Percentiles rank a stretch among this genome's conserved stretches.
Evolutionary conservation across 2,113 vertebrate genomes (phyloP).

Genomic region (Baryphthengus martii): DNA sequence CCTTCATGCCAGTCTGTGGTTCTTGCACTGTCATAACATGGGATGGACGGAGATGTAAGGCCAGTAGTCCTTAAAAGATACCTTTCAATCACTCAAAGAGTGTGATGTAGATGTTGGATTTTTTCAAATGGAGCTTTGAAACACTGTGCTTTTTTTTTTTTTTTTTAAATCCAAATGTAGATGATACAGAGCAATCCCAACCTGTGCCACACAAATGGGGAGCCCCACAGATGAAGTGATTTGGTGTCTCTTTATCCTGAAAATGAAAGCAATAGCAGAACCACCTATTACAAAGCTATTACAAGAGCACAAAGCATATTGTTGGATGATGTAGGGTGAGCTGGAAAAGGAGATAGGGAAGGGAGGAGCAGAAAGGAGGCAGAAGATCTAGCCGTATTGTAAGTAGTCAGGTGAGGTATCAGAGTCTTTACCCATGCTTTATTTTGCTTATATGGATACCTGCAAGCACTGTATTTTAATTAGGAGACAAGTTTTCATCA

Average conservation of each 20-base stretch:
- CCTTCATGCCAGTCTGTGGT: neutral
- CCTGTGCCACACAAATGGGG: neutral
- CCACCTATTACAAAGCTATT: neutral
- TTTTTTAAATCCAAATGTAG: neutral
- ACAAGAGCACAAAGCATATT: neutral
- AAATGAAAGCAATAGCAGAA: neutral
- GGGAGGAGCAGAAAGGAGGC: neutral
- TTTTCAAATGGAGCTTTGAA: neutral
- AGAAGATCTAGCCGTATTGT: neutral
- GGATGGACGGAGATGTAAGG: neutral
- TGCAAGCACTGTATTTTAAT: neutral
- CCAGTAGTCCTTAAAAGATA: neutral
- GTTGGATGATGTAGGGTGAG: neutral
- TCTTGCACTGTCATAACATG: fast-evolving
- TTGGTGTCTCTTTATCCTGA: neutral
- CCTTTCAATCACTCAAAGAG: neutral
- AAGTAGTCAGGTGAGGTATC: neutral
- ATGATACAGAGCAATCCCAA: neutral
- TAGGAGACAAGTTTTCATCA: neutral
- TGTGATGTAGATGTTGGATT: neutral
- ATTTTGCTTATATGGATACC: neutral
- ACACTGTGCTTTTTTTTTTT: neutral
- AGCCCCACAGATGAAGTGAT: neutral
- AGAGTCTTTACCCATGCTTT: neutral
- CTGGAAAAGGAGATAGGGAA: neutral